phyloP scores from a whole-genome alignment of 2,797 vertebrate genomes.

The Macrochelys suwanniensis region DNA sequence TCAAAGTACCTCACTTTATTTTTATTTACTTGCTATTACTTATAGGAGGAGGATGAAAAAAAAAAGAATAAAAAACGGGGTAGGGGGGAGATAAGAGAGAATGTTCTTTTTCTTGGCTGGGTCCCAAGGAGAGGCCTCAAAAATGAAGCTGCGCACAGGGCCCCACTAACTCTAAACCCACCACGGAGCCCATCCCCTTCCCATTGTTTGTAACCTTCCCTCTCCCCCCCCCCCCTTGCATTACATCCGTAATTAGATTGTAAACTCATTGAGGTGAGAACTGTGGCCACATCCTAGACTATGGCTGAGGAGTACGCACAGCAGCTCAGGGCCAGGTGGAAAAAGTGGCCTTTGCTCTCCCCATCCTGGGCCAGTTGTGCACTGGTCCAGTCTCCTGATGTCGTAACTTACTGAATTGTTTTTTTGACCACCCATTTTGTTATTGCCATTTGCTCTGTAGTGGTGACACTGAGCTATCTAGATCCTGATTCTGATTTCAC shows the following conservation, averaged over 20 bases:
- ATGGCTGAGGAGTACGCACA: not conserved
- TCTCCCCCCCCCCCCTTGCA: not conserved
- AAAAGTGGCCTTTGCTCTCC: not conserved
- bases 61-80: too few species aligned
- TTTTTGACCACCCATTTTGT: not conserved
- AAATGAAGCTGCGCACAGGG: too few species aligned
- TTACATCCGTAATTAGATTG: not conserved
- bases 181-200: accelerated
- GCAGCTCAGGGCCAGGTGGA: not conserved
- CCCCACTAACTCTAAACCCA: too few species aligned
- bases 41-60: too few species aligned
- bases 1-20: too few species aligned
- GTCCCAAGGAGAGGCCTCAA: too few species aligned
- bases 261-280: not conserved
- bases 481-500: not conserved
- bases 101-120: too few species aligned
- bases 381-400: not conserved
- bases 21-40: too few species aligned
- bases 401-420: not conserved
- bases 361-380: not conserved
- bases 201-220: not conserved
- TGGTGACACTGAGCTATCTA: not conserved
- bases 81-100: too few species aligned
- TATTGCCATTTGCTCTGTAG: not conserved
- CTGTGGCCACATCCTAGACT: too few species aligned